Evolutionary conservation across 2,888 invertebrate species (phyloP).

Genomic region (Atethmia centrago): DNA sequence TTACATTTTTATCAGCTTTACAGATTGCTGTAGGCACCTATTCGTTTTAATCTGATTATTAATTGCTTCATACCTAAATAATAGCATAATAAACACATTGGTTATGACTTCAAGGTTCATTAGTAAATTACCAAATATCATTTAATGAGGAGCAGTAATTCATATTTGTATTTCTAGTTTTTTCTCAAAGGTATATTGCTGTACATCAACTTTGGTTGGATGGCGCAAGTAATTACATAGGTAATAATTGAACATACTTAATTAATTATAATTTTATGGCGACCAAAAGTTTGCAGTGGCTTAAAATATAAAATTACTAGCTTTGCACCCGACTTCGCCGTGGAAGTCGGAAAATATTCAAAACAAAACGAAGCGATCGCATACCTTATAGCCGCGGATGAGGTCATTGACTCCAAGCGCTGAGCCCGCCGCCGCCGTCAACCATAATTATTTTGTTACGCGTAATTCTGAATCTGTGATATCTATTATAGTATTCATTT

Average conservation of each 20-base stretch:
- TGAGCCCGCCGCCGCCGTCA: no score
- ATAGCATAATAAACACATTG: no score
- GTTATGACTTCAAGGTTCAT: slow-evolving; percentile 15
- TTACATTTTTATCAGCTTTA: slow-evolving; percentile 16
- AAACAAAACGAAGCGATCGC: no score
- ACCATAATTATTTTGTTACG: no score
- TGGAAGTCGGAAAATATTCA: no score
- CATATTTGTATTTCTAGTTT: neutral
- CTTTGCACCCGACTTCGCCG: no score
- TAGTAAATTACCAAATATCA: no score
- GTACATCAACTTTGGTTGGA: neutral
- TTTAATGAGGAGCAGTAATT: neutral
- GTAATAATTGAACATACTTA: neutral
- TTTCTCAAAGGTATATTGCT: neutral
- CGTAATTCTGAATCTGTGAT: no score
- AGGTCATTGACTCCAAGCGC: no score
- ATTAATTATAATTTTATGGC: neutral
- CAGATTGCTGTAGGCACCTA: slow-evolving; percentile 11
- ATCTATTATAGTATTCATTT: no score
- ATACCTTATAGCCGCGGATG: no score
- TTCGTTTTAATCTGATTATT: slow-evolving; percentile 27
- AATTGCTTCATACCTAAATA: slow-evolving; percentile 18
- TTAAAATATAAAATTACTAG: neutral
- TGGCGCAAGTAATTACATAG: neutral
- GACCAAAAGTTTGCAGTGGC: slow-evolving; percentile 9